These are phyloP conservation scores for Nesospiza acunhae DNA, from an alignment of 2,113 vertebrate genomes.

Conservation along the genomic window DNA sequence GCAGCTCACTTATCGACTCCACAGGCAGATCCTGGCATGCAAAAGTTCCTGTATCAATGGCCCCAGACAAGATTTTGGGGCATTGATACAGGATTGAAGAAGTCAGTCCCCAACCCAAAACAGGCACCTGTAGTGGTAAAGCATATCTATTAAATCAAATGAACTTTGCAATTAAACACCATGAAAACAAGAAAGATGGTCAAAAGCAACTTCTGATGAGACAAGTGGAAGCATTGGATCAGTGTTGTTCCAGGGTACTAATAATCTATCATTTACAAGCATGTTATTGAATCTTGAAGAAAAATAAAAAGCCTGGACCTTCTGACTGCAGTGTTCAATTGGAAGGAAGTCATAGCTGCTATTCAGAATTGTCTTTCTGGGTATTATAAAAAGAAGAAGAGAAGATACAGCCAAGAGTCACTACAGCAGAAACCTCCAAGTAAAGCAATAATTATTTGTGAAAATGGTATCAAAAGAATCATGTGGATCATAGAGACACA, in stretches of 20 bases:
- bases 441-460: not conserved
- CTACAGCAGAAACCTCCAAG: not conserved
- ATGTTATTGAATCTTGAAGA: not conserved
- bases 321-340: not conserved
- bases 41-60: not conserved
- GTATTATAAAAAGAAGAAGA: not conserved
- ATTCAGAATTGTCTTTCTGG: not conserved
- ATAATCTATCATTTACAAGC: not conserved
- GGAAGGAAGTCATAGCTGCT: not conserved
- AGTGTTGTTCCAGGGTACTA: not conserved
- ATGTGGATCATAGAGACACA: not conserved
- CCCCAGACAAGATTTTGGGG: not conserved
- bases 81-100: no score
- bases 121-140: not conserved
- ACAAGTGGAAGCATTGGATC: not conserved
- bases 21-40: not conserved
- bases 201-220: not conserved
- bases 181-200: not conserved
- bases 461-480: not conserved
- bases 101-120: not conserved
- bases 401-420: not conserved
- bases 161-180: not conserved
- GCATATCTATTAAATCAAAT: not conserved
- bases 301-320: not conserved
- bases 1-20: conserved; percentile 26